Percentiles rank a stretch among this genome's conserved stretches.
Evolutionary conservation across 2,888 invertebrate genomes (phyloP).

Genomic region (Colletes collaris): DNA sequence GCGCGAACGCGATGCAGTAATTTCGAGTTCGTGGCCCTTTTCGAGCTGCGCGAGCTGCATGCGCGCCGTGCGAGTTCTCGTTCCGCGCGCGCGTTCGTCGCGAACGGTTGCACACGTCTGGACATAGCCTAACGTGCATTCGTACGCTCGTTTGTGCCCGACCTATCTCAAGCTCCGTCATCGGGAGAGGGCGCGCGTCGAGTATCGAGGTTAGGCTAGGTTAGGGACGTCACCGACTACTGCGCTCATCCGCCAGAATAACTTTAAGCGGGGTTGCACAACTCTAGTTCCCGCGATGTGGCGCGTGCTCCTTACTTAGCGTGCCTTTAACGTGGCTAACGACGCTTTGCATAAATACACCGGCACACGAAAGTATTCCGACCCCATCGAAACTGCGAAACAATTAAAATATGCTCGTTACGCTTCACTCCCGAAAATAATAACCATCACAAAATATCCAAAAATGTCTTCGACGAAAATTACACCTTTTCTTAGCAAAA

Average conservation of each 20-base stretch:
- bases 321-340: slow-evolving; percentile 28
- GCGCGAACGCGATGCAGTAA: too few species aligned
- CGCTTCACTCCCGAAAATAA: too few species aligned
- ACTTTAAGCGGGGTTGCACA: slow-evolving; percentile 68
- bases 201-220: slow-evolving; percentile 62
- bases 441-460: too few species aligned
- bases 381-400: background rate
- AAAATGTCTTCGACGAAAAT: too few species aligned
- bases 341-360: slow-evolving; percentile 13
- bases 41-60: too few species aligned
- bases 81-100: slow-evolving; percentile 1
- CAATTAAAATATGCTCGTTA: too few species aligned
- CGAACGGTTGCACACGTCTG: too few species aligned
- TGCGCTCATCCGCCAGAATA: slow-evolving; percentile 72
- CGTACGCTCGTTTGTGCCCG: slow-evolving; percentile 63
- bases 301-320: slow-evolving; percentile 52
- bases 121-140: slow-evolving; percentile 38
- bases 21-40: too few species aligned
- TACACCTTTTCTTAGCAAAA: too few species aligned
- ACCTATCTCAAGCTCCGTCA: slow-evolving; percentile 78
- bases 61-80: too few species aligned
- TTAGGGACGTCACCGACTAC: slow-evolving; percentile 71
- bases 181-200: slow-evolving; percentile 72
- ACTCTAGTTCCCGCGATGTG: slow-evolving; percentile 60
- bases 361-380: slow-evolving; percentile 14